Percentiles rank a stretch among this genome's conserved stretches.
phyloP scores from a whole-genome alignment of 2,797 vertebrate species.

The Lagocephalus sceleratus region DNA sequence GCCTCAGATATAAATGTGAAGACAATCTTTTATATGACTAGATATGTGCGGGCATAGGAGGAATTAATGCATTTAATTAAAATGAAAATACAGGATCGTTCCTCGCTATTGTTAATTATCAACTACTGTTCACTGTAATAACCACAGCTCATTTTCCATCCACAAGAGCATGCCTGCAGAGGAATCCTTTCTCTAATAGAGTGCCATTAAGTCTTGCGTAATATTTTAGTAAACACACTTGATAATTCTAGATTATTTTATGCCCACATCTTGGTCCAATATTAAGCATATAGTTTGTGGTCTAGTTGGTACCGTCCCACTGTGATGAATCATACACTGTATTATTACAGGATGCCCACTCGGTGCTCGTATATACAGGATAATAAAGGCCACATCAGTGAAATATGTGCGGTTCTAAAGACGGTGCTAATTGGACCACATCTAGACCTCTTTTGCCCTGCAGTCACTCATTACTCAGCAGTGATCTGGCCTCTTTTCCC shows the following conservation, averaged over 20 bases:
- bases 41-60: too few relatives aligned
- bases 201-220: slow-evolving; percentile 12
- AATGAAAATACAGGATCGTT: too few relatives aligned
- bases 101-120: too few relatives aligned
- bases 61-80: too few relatives aligned
- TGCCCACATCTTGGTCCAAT: slow-evolving; percentile 1
- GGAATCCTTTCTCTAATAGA: background rate
- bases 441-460: slow-evolving; percentile 57
- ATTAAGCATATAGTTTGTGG: slow-evolving; percentile 15
- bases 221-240: slow-evolving; percentile 4
- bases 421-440: slow-evolving; percentile 62
- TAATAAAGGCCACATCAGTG: slow-evolving; percentile 47
- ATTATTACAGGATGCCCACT: slow-evolving; percentile 26
- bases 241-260: slow-evolving; percentile 3
- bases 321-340: slow-evolving; percentile 16
- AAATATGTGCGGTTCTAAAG: slow-evolving; percentile 60
- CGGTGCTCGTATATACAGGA: slow-evolving; percentile 33
- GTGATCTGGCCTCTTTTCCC: slow-evolving; percentile 50
- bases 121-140: background rate
- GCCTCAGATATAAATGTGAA: too few relatives aligned
- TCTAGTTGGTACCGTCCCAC: slow-evolving; percentile 15
- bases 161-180: background rate
- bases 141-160: background rate
- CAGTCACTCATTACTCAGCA: slow-evolving; percentile 62
- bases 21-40: too few relatives aligned